Base-by-base conservation (phyloP, 2,888 invertebrate genomes). In the Oithona nana region DNA sequence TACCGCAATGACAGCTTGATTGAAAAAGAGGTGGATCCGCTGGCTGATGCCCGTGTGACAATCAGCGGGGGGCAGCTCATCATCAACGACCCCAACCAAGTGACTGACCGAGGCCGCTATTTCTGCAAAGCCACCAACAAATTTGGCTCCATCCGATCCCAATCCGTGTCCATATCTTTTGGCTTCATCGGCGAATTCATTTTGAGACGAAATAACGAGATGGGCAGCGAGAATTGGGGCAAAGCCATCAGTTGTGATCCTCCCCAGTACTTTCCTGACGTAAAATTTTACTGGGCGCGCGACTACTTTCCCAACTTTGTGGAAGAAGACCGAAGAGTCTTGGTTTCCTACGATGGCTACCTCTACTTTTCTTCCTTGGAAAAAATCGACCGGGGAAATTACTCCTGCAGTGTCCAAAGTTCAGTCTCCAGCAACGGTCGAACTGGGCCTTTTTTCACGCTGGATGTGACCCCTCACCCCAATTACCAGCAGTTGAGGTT, bases 361-460 rank as follows among this genome's bases (percentile, higher is more conserved):
- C 78, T 95, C 20, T 95, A 95, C 71, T 94, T 95, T 71, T 90
- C 94, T 24, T 86, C 89, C 6, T 78, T 95, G 68, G 93, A 94
- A 74, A 82, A 82, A 29, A 88, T 90, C 62, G 93, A 93, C 74
- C 78, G 48, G n/a, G 92, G 89, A 16, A 86, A 83, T 69, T 93
- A 93, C 74, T 88, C 88, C 67, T 93, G 93, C 71, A 89, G 84
- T 71, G 89, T 92, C 0, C 86, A 88, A 75, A 88, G 87, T 66
- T 79, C 81, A 66, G 87, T 88, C 16, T 88, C 89, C 6, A 84
- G 85, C 71, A 85, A 83, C 26, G 93, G 92, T 0, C 79, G 88
- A 62, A 90, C 87, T 75, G 92, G 93, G 1, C 92, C 92, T 4
- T 86, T 87, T 70, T 92, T 93, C 69, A 79, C 81, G 8, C 75